Conservation (phyloP, 2,888 invertebrate genomes). For the Globia sparganii region DNA sequence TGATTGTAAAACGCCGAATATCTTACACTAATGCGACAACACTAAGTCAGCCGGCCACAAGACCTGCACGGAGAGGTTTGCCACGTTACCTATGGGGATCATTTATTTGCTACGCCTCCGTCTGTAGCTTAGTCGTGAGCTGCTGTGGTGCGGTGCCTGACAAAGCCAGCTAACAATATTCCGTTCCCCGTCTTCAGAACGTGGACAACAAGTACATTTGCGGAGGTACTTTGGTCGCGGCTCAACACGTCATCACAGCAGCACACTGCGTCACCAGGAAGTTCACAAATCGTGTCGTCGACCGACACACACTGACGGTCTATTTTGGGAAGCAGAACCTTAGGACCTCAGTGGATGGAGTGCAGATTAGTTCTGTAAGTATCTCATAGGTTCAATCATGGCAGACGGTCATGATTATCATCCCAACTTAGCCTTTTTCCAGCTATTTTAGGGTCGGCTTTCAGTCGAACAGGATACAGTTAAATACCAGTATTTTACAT, state of each 20-base stretch:
- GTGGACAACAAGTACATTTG: slow-evolving; percentile 91
- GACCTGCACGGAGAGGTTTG: neutral
- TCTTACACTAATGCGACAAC: neutral
- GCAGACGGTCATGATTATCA: no score
- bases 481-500: neutral
- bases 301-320: slow-evolving; percentile 85
- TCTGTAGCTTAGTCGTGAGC: neutral
- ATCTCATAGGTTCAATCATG: neutral
- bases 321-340: slow-evolving; percentile 88
- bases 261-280: slow-evolving; percentile 91
- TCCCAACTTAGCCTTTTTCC: no score
- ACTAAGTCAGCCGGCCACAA: neutral
- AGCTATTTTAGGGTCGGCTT: neutral
- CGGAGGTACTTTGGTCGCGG: slow-evolving; percentile 91
- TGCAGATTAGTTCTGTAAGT: slow-evolving; percentile 76
- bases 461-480: neutral
- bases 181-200: slow-evolving; percentile 73
- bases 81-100: neutral
- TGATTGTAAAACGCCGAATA: neutral
- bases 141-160: neutral
- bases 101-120: neutral
- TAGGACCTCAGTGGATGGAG: slow-evolving; percentile 86
- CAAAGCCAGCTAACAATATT: neutral
- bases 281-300: slow-evolving; percentile 75
- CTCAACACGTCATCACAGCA: slow-evolving; percentile 90